Conservation (phyloP, 2,797 vertebrate species). For the Luscinia megarhynchos region DNA sequence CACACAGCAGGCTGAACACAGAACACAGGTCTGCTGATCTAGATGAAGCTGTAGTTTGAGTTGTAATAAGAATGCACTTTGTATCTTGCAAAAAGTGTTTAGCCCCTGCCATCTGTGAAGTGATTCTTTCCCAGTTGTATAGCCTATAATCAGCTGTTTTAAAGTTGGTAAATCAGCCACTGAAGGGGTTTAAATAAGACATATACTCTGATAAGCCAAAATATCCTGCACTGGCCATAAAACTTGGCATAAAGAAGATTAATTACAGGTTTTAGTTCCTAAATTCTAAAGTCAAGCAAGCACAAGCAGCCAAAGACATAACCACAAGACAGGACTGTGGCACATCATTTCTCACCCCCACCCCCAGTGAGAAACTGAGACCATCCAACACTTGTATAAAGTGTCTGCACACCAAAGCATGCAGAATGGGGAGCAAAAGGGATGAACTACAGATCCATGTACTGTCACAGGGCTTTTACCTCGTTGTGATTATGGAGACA, state of each 20-base stretch:
- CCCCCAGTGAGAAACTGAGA: background rate
- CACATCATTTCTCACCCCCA: accelerated
- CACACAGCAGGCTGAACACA: background rate
- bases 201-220: background rate
- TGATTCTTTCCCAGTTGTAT: background rate
- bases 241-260: background rate
- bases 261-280: background rate
- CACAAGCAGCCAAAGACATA: background rate
- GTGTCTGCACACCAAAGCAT: background rate
- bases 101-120: background rate
- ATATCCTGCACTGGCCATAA: background rate
- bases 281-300: background rate
- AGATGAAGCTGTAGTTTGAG: background rate
- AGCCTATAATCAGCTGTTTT: background rate
- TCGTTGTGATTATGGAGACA: accelerated
- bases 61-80: background rate
- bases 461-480: background rate
- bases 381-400: background rate
- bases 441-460: background rate
- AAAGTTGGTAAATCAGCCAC: background rate
- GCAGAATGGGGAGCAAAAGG: too few relatives aligned
- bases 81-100: background rate
- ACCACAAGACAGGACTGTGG: background rate
- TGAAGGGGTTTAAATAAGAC: background rate
- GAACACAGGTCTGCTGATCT: background rate